Conservation (phyloP, 2,113 vertebrate species). For the human (Homo sapiens) region GRCh38 chr12:107608001-107608500, state of each 20-base stretch:
- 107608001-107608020: not conserved
- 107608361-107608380: not conserved
- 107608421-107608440: not conserved
- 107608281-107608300: too few species aligned
- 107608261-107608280: not conserved
- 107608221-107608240: not conserved
- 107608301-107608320: not conserved
- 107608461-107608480: not conserved
- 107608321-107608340: not conserved
- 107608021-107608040: not conserved
- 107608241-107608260: not conserved
- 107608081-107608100: not conserved
- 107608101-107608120: not conserved
- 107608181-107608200: not conserved
- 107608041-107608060: not conserved
- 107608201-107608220: not conserved
- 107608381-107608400: not conserved
- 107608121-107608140: not conserved
- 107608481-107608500: too few species aligned
- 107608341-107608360: not conserved
- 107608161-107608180: not conserved
- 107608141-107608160: not conserved
- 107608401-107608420: not conserved
- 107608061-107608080: not conserved
- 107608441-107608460: not conserved